phyloP scores from a whole-genome alignment of 1,140 invertebrate species.

The Drosophila neocordata region DNA sequence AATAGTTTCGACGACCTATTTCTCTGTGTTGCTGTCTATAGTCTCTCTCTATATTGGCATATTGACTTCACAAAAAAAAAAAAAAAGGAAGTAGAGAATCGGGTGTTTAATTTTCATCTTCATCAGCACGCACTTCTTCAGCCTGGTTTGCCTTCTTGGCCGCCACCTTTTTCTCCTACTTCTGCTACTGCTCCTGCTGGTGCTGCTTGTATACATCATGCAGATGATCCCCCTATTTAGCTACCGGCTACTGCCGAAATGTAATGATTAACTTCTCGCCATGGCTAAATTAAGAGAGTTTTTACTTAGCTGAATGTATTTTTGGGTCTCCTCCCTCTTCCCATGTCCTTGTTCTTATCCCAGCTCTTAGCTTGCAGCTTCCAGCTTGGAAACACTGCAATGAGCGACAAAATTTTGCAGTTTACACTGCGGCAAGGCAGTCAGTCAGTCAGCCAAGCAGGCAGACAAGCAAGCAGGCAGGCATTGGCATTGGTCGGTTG shows the following conservation, averaged over 20 bases:
- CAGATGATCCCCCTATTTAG: slow-evolving; percentile 25
- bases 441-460: background rate
- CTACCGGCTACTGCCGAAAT: slow-evolving; percentile 55
- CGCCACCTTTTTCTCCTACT: background rate
- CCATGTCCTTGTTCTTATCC: slow-evolving; percentile 5
- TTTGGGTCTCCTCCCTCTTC: background rate
- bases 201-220: background rate
- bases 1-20: no score
- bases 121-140: slow-evolving; percentile 9
- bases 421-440: background rate
- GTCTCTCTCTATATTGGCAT: no score
- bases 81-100: slow-evolving; percentile 14
- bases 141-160: background rate
- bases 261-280: slow-evolving; percentile 76
- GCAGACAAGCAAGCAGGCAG: background rate
- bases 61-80: background rate
- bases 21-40: no score
- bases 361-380: background rate
- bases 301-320: slow-evolving; percentile 47
- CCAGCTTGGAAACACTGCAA: slow-evolving; percentile 7
- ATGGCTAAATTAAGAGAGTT: slow-evolving; percentile 78
- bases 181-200: background rate
- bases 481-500: slow-evolving; percentile 44
- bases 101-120: slow-evolving; percentile 9
- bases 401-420: slow-evolving; percentile 11